Evolutionary conservation across 2,888 invertebrate genomes (phyloP).

Genomic region (Meta bourneti): DNA sequence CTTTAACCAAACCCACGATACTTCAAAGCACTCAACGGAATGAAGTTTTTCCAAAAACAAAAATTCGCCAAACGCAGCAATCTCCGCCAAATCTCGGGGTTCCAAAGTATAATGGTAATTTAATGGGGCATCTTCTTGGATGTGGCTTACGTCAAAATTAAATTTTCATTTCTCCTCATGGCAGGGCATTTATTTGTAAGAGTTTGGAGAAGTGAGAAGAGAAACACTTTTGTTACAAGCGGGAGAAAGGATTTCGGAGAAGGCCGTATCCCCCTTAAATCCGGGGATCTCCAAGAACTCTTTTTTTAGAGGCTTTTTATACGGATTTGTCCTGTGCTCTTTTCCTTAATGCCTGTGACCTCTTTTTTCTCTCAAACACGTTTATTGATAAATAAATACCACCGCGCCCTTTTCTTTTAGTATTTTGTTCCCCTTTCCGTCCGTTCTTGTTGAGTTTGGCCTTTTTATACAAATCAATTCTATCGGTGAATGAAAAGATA

Average conservation of each 20-base stretch:
- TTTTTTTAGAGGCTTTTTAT: slow-evolving; percentile 64
- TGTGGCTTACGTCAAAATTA: slow-evolving; percentile 76
- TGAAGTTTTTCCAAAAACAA: neutral
- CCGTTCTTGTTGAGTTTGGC: neutral
- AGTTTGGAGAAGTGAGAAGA: slow-evolving; percentile 66
- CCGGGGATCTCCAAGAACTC: slow-evolving; percentile 55
- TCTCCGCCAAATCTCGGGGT: slow-evolving; percentile 13
- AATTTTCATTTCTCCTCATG: slow-evolving; percentile 76
- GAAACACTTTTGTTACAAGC: slow-evolving; percentile 73
- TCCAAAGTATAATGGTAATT: slow-evolving; percentile 73
- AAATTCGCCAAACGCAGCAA: slow-evolving; percentile 48
- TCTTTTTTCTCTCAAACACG: slow-evolving; percentile 25
- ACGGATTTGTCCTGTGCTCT: slow-evolving; percentile 24
- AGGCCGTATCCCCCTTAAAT: slow-evolving; percentile 64
- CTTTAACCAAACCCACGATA: too few species aligned
- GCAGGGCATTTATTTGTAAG: slow-evolving; percentile 58
- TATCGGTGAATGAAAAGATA: neutral
- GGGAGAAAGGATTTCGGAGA: slow-evolving; percentile 45
- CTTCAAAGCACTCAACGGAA: too few species aligned
- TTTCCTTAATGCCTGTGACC: slow-evolving; percentile 27
- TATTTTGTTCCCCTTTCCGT: neutral
- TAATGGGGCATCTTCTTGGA: slow-evolving; percentile 74
- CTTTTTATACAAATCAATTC: slow-evolving; percentile 48
- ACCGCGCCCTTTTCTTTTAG: slow-evolving; percentile 8
- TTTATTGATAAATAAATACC: slow-evolving; percentile 72